Evolutionary conservation across 1,140 invertebrate species (phyloP), one percentile per base, ranked within the genome.

Genomic region (Eriocheir sinensis): DNA sequence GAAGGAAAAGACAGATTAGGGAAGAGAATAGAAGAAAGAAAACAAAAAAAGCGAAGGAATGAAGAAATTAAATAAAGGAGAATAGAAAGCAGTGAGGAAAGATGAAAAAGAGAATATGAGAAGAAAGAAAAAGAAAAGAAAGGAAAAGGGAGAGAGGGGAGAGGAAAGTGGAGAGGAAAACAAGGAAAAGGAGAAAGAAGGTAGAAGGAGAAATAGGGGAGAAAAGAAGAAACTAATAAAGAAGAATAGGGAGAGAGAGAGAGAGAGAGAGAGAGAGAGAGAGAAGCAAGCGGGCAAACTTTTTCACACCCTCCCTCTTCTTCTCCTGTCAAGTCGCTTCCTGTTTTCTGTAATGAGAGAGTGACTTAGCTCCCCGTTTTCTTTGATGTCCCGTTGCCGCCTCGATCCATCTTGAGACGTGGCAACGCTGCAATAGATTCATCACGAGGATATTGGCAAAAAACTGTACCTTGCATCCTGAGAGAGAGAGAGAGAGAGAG

Each of bases 231-330:
- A 83, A 36, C 9, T 9, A 83, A n/a, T 9, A 36, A 83, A 36
- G n/a, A 36, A 2, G n/a, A 83, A 4, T 48, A 15, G n/a, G 36
- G 80, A 30, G 80, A 83, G n/a, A 30, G 12, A 30, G 44, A 21
- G 89, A 53, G 89, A 90, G 44, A 30, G 89, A 53, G 89, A 21
- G 85, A 88, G 34, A 21, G 89, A 30, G 44, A 44, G 89, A 53
- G 89, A 53, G 36, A 89, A 30, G 3, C 27, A 44, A 89, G 3
- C 17, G 60, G 38, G 32, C 34, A 44, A 30, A 44, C 40, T 53
- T 21, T 60, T 21, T 60, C 8, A 9, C 21, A 3, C 21, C 17
- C 53, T 60, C 53, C 17, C 21, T 60, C 53, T n/a, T 21, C 6
- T 4, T 72, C 60, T 15, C 44, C 15, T 72, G 60, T 21, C 60